phyloP scores from a whole-genome alignment of 2,797 vertebrate genomes.

The Sus cebifrons region DNA sequence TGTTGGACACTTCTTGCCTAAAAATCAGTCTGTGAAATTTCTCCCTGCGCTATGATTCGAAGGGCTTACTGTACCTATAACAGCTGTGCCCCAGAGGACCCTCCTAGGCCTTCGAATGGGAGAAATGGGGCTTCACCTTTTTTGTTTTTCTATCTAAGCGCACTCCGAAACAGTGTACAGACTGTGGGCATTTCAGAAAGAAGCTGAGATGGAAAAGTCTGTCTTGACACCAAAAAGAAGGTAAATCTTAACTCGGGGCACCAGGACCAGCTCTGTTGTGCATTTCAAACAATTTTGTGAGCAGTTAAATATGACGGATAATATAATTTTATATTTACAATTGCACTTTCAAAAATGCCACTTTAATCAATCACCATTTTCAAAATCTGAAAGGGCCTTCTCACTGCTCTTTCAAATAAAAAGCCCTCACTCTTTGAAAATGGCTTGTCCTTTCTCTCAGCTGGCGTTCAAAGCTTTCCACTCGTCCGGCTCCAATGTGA shows the following conservation, averaged over 20 bases:
- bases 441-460: conserved; percentile 4
- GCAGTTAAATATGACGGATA: conserved; percentile 23
- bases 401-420: conserved; percentile 40
- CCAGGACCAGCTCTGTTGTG: neutral
- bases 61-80: neutral
- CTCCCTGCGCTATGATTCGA: neutral
- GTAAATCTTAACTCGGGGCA: neutral
- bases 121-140: neutral
- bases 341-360: conserved; percentile 15
- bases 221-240: conserved; percentile 37
- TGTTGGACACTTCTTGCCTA: neutral
- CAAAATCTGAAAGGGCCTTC: neutral
- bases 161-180: neutral
- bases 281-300: conserved; percentile 23
- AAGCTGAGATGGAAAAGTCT: neutral
- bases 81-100: neutral
- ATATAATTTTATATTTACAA: conserved; percentile 46
- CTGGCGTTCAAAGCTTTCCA: neutral
- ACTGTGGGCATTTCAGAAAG: neutral
- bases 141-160: neutral
- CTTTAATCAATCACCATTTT: conserved; percentile 35
- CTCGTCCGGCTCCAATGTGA: neutral
- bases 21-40: neutral
- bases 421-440: conserved; percentile 30
- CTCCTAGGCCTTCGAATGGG: neutral